These are phyloP conservation scores for Unio delphinus DNA, from an alignment of 2,888 invertebrate genomes.

Conservation along the genomic window DNA sequence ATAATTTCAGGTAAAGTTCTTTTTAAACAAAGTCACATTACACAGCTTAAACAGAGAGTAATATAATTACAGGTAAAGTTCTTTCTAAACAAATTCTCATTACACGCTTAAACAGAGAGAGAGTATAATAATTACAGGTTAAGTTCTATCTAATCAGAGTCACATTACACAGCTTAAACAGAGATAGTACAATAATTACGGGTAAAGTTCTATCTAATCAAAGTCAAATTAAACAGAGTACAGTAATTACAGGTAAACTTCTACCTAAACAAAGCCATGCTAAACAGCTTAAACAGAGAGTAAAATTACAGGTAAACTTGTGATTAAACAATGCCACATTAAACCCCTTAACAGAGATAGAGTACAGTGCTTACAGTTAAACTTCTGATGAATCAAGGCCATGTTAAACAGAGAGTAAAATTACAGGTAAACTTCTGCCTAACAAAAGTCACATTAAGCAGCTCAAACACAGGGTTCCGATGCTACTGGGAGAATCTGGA, in stretches of 20 bases:
- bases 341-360: slow-evolving; percentile 89
- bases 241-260: slow-evolving; percentile 80
- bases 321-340: slow-evolving; percentile 84
- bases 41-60: slow-evolving; percentile 77
- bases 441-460: too few species aligned
- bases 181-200: slow-evolving; percentile 1
- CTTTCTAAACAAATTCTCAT: too few species aligned
- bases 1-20: slow-evolving; percentile 69
- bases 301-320: slow-evolving; percentile 76
- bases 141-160: too few species aligned
- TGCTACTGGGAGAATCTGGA: too few species aligned
- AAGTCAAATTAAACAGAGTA: slow-evolving; percentile 70
- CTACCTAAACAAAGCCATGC: slow-evolving; percentile 81
- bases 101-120: background rate
- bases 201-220: background rate
- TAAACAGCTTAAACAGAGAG: slow-evolving; percentile 95
- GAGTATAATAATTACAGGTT: slow-evolving; percentile 4
- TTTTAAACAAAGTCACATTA: background rate
- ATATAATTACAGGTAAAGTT: too few species aligned
- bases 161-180: background rate
- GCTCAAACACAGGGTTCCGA: too few species aligned
- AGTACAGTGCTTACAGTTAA: slow-evolving; percentile 75
- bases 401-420: background rate
- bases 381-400: too few species aligned
- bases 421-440: background rate